These are phyloP conservation scores for Melanerpes aurifrons DNA, from an alignment of 2,113 vertebrate genomes.

Conservation along the genomic window DNA sequence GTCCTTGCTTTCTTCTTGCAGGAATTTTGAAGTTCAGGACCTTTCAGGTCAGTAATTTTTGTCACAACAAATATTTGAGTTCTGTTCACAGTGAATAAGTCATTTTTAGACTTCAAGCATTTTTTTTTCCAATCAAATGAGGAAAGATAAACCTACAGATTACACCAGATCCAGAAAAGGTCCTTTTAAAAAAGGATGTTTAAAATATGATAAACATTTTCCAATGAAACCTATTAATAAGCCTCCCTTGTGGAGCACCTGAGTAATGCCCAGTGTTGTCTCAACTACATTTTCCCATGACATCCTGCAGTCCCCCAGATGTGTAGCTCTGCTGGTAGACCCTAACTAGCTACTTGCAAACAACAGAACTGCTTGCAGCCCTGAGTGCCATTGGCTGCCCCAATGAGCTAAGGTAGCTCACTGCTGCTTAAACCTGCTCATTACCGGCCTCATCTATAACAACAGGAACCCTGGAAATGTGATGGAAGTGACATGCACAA, in stretches of 20 bases:
- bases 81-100: background rate
- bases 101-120: background rate
- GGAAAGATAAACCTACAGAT: background rate
- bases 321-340: background rate
- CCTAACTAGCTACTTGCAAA: accelerated
- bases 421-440: background rate
- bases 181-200: background rate
- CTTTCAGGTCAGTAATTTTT: background rate
- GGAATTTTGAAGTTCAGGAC: background rate
- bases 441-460: background rate
- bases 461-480: background rate
- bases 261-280: background rate
- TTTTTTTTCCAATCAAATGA: background rate
- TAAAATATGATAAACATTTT: background rate
- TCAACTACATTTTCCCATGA: accelerated
- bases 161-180: background rate
- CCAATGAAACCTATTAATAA: background rate
- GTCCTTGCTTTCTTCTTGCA: background rate
- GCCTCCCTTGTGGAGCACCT: background rate
- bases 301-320: background rate
- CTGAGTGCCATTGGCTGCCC: accelerated
- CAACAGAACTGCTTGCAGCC: background rate
- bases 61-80: background rate
- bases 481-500: background rate
- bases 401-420: background rate